Evolutionary conservation across 2,888 invertebrate species (phyloP).

Genomic region (Dolomedes plantarius): DNA sequence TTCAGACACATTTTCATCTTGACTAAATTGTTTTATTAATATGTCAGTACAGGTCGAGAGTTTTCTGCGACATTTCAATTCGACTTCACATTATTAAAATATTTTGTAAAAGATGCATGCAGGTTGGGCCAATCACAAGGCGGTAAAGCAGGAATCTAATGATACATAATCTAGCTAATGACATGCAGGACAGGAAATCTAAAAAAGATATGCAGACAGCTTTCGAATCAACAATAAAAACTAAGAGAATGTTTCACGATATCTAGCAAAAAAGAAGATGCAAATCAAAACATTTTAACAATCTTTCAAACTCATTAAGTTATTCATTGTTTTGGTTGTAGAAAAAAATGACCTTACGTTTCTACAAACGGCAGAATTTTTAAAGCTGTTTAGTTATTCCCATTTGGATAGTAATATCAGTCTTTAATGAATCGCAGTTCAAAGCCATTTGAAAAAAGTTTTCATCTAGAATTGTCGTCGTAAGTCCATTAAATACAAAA

Average conservation of each 20-base stretch:
- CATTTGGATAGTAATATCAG: no score
- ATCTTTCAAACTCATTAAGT: no score
- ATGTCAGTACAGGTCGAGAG: slow-evolving; percentile 31
- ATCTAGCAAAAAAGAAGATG: no score
- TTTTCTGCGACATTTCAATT: slow-evolving; percentile 33
- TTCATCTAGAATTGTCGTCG: background rate
- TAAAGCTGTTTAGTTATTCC: no score
- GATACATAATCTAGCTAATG: slow-evolving; percentile 25
- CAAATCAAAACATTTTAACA: no score
- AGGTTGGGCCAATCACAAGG: slow-evolving; percentile 17
- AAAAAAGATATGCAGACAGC: background rate
- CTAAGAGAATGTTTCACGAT: background rate
- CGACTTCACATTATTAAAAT: background rate
- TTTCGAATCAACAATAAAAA: background rate
- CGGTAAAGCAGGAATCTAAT: slow-evolving; percentile 31
- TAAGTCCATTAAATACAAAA: slow-evolving; percentile 8
- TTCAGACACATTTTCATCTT: no score
- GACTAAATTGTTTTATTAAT: no score
- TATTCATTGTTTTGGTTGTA: no score
- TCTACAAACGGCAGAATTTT: no score
- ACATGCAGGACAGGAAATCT: slow-evolving; percentile 24
- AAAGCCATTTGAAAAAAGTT: slow-evolving; percentile 69
- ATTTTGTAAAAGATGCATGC: slow-evolving; percentile 40
- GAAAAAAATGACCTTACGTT: no score
- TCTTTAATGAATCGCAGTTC: background rate